Percentiles rank a stretch among this genome's conserved stretches.
Conservation (phyloP, 2,797 vertebrate genomes). For the Amniataba percoides region DNA sequence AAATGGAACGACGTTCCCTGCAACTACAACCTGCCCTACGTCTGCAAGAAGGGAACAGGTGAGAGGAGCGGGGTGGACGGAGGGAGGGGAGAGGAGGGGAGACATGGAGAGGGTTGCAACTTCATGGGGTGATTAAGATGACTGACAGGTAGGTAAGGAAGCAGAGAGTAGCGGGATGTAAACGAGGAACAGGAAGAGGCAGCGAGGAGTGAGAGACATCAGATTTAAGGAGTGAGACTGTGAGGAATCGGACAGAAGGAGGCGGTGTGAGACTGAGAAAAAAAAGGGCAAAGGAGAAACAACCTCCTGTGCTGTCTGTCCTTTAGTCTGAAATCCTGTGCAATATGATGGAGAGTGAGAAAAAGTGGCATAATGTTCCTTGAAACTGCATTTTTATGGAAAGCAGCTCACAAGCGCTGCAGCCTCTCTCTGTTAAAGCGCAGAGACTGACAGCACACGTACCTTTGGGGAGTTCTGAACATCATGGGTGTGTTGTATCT, state of each 20-base stretch:
- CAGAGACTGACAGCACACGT: slow-evolving; percentile 10
- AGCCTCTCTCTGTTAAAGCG: slow-evolving; percentile 25
- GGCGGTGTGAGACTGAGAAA: slow-evolving; percentile 11
- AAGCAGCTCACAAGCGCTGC: slow-evolving; percentile 36
- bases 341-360: slow-evolving; percentile 7
- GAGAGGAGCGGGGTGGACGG: slow-evolving; percentile 37
- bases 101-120: background rate
- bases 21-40: slow-evolving; percentile 98
- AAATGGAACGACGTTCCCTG: slow-evolving; percentile 98
- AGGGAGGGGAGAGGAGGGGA: background rate
- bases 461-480: slow-evolving; percentile 35
- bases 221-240: slow-evolving; percentile 15
- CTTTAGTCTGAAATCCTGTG: slow-evolving; percentile 14
- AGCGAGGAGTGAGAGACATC: background rate
- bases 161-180: background rate
- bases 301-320: slow-evolving; percentile 12
- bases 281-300: slow-evolving; percentile 18
- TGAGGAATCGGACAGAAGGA: slow-evolving; percentile 14
- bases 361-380: slow-evolving; percentile 32
- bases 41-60: slow-evolving; percentile 99
- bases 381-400: slow-evolving; percentile 24
- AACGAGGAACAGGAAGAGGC: slow-evolving; percentile 1
- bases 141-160: slow-evolving; percentile 35
- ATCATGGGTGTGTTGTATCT: slow-evolving; percentile 25
- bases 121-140: slow-evolving; percentile 53